Percentiles rank a stretch among this genome's conserved stretches.
Evolutionary conservation across 2,113 vertebrate genomes (phyloP).

Genomic region (Brevimyrus niger): DNA sequence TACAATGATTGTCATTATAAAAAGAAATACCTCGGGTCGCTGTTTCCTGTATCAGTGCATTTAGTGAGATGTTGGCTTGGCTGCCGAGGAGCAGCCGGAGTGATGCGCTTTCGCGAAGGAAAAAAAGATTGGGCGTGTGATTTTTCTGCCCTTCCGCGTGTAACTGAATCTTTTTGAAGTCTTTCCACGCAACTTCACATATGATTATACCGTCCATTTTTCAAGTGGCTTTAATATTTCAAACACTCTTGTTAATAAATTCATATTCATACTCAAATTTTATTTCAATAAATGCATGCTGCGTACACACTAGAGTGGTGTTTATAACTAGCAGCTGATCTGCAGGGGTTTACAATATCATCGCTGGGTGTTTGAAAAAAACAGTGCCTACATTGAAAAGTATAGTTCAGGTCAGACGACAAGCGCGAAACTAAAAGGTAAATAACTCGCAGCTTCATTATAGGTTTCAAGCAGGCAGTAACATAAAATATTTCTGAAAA

Average conservation of each 20-base stretch:
- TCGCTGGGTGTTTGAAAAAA: neutral
- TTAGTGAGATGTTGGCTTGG: neutral
- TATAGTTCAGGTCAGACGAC: neutral
- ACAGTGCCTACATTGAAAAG: neutral
- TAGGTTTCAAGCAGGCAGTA: neutral
- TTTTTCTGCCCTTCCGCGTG: neutral
- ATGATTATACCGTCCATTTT: neutral
- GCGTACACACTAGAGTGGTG: neutral
- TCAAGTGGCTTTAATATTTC: neutral
- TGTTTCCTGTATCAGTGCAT: conserved; percentile 12
- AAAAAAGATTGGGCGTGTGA: neutral
- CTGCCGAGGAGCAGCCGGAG: neutral
- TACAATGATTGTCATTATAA: neutral
- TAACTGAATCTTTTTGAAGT: neutral
- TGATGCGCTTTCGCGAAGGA: conserved; percentile 10
- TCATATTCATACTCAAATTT: neutral
- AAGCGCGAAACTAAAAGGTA: neutral
- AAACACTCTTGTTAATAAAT: neutral
- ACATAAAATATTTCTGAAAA: neutral
- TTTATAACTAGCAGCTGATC: neutral
- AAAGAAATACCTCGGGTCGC: conserved; percentile 17
- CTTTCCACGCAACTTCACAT: neutral
- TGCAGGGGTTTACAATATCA: neutral
- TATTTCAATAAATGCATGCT: neutral
- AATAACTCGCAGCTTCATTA: neutral